Base-by-base conservation (phyloP, 2,888 invertebrate species). In the Lathronympha strigana region DNA sequence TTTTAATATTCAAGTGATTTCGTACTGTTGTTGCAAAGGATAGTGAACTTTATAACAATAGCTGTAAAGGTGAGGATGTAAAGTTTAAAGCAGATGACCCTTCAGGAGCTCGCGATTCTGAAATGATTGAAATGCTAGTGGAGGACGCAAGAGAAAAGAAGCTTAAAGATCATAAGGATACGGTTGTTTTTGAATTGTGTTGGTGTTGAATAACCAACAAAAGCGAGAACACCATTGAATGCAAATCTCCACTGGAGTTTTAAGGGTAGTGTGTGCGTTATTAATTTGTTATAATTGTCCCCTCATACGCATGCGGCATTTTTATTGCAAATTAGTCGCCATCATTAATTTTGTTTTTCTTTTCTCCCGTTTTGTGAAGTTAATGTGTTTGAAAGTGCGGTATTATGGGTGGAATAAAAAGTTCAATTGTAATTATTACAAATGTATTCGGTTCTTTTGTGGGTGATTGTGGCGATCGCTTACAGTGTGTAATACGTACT, bases 1-100 rank as follows among this genome's bases (percentile, higher is more conserved):
- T 92, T 92, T 92, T 92, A 91, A 92, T 91, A 91, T 92, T 91
- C 88, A 90, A 92, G 91, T 88, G 91, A 89, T 90, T 89, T 81
- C 77, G 76, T 73, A 76, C 70, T 71, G 50, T 61, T 15, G 1
- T 23, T 40, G 11, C 73, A 66, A 70, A 31, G 70, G 33, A 82
- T 67, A 80, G 71, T 78, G 60, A 68, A 68, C 78, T 79, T 68
- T 86, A 74, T 66, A 33, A 1, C 23, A n/a, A 50, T 66, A 57
- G 21, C 0, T 1, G 67, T 80, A 87, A 71, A 78, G 82, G 78
- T 73, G 68, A 78, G 72, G 77, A 82, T 85, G 50, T 70, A 67
- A 75, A 74, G 76, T 49, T 51, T 67, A 58, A 67, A 63, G 66
- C 68, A 78, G 86, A 89, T 91, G 91, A 91, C 91, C 91, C 91